These are phyloP conservation scores for Lepilemur ruficaudatus DNA, from an alignment of 2,797 vertebrate genomes.

Conservation along the genomic window DNA sequence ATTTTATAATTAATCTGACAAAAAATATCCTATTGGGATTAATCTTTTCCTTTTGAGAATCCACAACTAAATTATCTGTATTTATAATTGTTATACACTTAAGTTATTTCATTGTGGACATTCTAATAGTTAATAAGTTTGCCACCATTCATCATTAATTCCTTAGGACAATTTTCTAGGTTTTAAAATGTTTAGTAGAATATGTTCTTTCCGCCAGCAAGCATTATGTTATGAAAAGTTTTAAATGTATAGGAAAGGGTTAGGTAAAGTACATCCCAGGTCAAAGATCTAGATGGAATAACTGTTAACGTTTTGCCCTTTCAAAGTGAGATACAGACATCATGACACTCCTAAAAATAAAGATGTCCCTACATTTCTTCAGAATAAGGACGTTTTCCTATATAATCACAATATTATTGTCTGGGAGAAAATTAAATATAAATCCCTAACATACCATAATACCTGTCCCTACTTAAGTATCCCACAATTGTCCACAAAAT, in stretches of 20 bases:
- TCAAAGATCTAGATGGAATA: not conserved
- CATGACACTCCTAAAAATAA: not conserved
- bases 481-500: not conserved
- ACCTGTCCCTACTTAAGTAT: not conserved
- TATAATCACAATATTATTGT: not conserved
- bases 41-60: not conserved
- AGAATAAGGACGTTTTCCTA: not conserved
- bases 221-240: not conserved
- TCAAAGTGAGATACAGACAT: constrained; percentile 1
- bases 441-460: not conserved
- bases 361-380: not conserved
- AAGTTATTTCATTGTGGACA: not conserved
- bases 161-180: not conserved
- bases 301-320: not conserved
- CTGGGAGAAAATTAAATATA: not conserved
- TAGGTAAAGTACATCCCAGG: not conserved
- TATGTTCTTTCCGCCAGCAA: not conserved
- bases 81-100: not conserved
- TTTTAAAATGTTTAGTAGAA: not conserved
- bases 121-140: not conserved
- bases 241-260: not conserved
- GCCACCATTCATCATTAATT: not conserved
- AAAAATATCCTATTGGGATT: not conserved
- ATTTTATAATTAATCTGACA: not conserved
- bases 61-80: not conserved